Conservation (phyloP, 2,113 vertebrate species). For the Lycocorax pyrrhopterus region DNA sequence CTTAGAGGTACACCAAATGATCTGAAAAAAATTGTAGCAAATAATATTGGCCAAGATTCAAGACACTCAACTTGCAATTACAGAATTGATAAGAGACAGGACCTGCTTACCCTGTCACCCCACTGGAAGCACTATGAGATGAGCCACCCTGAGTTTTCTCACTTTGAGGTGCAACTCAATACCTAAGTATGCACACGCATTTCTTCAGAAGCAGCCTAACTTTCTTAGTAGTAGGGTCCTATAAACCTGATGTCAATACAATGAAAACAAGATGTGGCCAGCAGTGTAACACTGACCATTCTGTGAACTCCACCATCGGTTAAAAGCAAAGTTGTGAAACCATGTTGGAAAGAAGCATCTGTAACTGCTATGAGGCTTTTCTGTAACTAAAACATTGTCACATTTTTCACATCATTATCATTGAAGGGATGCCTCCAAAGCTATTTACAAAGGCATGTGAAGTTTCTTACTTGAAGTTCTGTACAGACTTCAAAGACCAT, state of each 20-base stretch:
- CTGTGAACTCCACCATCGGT: slow-evolving; percentile 61
- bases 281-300: slow-evolving; percentile 50
- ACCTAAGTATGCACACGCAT: neutral
- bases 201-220: slow-evolving; percentile 27
- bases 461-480: neutral
- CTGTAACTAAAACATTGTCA: neutral
- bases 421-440: neutral
- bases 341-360: neutral
- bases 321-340: slow-evolving; percentile 14
- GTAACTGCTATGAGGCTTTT: neutral
- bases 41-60: neutral
- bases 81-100: neutral
- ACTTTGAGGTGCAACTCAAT: neutral
- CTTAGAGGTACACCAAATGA: neutral
- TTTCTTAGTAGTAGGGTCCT: slow-evolving; percentile 33
- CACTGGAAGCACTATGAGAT: neutral
- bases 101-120: neutral
- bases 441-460: neutral
- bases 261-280: slow-evolving; percentile 68
- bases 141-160: neutral
- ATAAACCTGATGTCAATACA: slow-evolving; percentile 64
- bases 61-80: neutral
- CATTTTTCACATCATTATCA: neutral
- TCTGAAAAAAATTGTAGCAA: neutral
- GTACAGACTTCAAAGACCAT: neutral